Base-by-base conservation (phyloP, 1,140 invertebrate species). In the Drosophila mojavensis region DNA sequence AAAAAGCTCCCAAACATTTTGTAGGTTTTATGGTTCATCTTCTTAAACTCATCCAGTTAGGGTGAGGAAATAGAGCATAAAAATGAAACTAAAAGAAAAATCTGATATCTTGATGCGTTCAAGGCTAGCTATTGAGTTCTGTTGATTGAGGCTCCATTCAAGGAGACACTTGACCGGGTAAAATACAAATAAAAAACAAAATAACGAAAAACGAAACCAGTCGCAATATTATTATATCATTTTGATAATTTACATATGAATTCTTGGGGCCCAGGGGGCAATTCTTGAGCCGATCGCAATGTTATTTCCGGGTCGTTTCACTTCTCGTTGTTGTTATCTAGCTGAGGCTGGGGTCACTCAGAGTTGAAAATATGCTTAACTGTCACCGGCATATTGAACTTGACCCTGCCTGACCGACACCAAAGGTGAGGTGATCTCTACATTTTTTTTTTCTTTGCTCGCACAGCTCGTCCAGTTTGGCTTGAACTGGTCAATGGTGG, bases 351-450 rank as follows among this genome's bases (percentile, higher is more conserved):
- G 73, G 84, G 83, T 88, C 84, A 89, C 24, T 17, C 47, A 45
- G 39, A 61, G 84, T 73, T 78, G 61, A 74, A 58, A 70, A 58
- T 64, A 59, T 59, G 62, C 33, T 33, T 81, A 89, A 89, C 70
- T 89, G 84, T 89, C 84, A 89, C 80, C 84, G 84, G 84, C 78
- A 48, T 81, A 84, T 89, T 89, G 78, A 89, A 89, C 84, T 89
- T 89, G 84, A 89, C 82, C 84, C 74, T 81, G 39, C 45, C 55
- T 11, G 41, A 58, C 54, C 41, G 28, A 20, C 10, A 13, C 50
- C 36, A 45, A 17, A 9, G 17, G n/a, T 53, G 28, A 7, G n/a
- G 26, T 10, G 58, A 9, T 61, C n/a, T 47, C 13, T 28, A 39
- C 4, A 28, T 56, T 58, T 53, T 41, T 54, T 54, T 61, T 43